Base-by-base conservation (phyloP, 2,113 vertebrate species). In the Phasianus colchicus region DNA sequence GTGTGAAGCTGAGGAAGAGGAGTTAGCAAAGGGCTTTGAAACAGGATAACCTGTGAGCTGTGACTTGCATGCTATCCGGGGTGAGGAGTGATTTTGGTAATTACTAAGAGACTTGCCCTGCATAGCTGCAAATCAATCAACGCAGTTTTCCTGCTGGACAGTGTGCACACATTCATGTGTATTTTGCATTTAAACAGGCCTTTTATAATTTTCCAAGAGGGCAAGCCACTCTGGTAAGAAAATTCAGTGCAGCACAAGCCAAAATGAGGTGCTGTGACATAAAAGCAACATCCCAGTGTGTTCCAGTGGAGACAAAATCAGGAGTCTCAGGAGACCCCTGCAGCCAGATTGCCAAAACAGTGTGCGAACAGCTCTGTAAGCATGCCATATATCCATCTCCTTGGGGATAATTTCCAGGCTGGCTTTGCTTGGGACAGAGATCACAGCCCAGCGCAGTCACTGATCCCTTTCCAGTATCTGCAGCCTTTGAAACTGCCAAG, bases 101-200 rank as follows among this genome's bases (percentile, higher is more conserved):
- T 16, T 47, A 61, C 50, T 36, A 43, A 50, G 66, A 60, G 42
- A 52, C 36, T 85, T 89, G 57, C 86, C 72, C 82, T 50, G 85
- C 47, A 72, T 81, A 70, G 71, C 87, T 86, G 48, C 83, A 93
- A 86, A 95, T 95, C 91, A 55, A 10, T 55, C 55, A 38, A 36
- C 52, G 67, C 34, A 45, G 36, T 91, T 80, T 79, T 36, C 72
- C 40, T 22, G 20, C 29, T 72, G 61, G 74, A 36, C 67, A 70
- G 76, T 2, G 16, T 58, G 24, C 48, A 61, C 93, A 72, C 75
- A 89, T 45, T 73, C 80, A 47, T 60, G 16, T 45, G 17, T 74
- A 67, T 22, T 67, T 34, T 11, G 17, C 11, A 24, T 21, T 82
- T 95, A 75, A 91, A 85, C 60, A 80, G 83, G 36, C 27, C 43